These are phyloP conservation scores for Harpagus bidentatus DNA, from an alignment of 2,113 vertebrate species.

Conservation along the genomic window DNA sequence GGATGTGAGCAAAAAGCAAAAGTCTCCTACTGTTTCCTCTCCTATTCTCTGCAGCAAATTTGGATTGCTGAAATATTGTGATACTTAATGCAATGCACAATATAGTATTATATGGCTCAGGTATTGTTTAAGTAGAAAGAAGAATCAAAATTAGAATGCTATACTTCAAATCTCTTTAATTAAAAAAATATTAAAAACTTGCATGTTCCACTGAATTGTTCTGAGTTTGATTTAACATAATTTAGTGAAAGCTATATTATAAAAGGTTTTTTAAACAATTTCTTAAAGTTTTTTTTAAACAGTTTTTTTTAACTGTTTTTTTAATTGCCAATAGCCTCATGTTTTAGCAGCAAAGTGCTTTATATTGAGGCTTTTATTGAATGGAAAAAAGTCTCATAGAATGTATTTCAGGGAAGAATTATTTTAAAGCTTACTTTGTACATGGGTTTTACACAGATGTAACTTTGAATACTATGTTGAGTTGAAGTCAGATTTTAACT, in stretches of 20 bases:
- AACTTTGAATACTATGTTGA: not conserved
- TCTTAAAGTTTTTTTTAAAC: not conserved
- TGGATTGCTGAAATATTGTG: not conserved
- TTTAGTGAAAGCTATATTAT: not conserved
- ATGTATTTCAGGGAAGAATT: not conserved
- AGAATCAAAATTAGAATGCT: not conserved
- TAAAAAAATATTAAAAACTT: not conserved
- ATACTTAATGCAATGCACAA: not conserved
- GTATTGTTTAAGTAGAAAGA: not conserved
- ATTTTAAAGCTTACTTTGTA: not conserved
- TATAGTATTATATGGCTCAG: not conserved
- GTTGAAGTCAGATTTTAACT: not conserved
- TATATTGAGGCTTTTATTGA: not conserved
- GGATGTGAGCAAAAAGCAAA: not conserved
- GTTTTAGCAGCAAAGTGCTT: not conserved
- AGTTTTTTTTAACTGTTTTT: not conserved
- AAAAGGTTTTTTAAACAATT: accelerated
- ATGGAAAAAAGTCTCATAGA: not conserved
- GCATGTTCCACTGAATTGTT: not conserved
- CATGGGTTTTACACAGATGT: not conserved
- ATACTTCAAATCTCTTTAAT: not conserved
- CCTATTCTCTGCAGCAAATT: not conserved
- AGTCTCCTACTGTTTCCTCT: not conserved
- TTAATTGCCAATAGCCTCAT: not conserved
- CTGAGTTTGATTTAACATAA: not conserved